phyloP scores from a whole-genome alignment of 2,888 invertebrate genomes.

The Bembecia ichneumoniformis region DNA sequence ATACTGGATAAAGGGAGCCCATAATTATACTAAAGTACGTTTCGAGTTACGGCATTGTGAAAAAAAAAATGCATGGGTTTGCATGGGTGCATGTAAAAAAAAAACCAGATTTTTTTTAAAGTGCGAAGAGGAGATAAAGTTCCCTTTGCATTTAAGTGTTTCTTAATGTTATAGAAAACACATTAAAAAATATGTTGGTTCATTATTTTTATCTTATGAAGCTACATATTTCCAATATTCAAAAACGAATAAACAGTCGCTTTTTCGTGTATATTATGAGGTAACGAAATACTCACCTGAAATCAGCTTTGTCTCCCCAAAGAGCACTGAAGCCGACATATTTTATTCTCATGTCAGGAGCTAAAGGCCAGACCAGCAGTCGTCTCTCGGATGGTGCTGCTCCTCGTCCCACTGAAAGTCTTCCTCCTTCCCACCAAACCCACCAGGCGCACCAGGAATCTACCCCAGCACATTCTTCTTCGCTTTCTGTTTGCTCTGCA shows the following conservation, averaged over 20 bases:
- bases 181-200: too few species aligned
- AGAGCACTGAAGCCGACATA: slow-evolving; percentile 76
- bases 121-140: too few species aligned
- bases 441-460: slow-evolving; percentile 75
- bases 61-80: background rate
- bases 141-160: too few species aligned
- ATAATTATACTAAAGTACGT: too few species aligned
- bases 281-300: slow-evolving; percentile 54
- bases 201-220: too few species aligned
- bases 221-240: too few species aligned
- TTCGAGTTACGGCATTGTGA: background rate
- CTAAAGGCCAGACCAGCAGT: slow-evolving; percentile 74
- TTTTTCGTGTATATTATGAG: too few species aligned
- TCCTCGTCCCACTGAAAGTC: slow-evolving; percentile 72
- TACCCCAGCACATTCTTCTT: slow-evolving; percentile 61
- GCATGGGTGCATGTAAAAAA: too few species aligned
- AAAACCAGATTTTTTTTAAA: too few species aligned
- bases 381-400: slow-evolving; percentile 69
- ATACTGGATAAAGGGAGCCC: too few species aligned
- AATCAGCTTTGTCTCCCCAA: slow-evolving; percentile 76
- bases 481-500: slow-evolving; percentile 69
- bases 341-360: slow-evolving; percentile 72
- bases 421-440: slow-evolving; percentile 77
- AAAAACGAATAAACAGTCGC: too few species aligned
- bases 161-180: too few species aligned